Evolutionary conservation across 2,888 invertebrate genomes (phyloP).

Genomic region (Rhagonycha fulva): DNA sequence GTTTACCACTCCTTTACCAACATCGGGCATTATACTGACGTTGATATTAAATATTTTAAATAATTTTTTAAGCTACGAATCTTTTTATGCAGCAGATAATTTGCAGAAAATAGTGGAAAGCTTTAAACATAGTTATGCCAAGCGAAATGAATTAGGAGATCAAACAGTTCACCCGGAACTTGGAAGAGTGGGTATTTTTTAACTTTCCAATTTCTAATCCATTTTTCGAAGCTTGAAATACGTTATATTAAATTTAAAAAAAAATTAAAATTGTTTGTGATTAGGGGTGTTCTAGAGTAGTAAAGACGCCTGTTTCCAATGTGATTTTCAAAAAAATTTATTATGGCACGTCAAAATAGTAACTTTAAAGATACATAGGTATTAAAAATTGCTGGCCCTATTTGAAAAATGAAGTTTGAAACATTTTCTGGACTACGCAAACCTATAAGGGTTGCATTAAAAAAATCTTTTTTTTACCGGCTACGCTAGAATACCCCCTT

Average conservation of each 20-base stretch:
- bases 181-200: conserved; percentile 4
- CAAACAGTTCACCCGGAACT: conserved; percentile 54
- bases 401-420: too few relatives aligned
- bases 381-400: too few relatives aligned
- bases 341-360: too few relatives aligned
- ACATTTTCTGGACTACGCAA: too few relatives aligned
- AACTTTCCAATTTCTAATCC: too few relatives aligned
- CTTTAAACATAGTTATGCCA: conserved; percentile 90
- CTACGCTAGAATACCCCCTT: too few relatives aligned
- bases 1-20: conserved; percentile 80
- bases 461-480: too few relatives aligned
- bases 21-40: conserved; percentile 80
- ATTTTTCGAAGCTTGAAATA: background rate
- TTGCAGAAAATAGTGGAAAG: conserved; percentile 87
- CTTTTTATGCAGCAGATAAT: conserved; percentile 50
- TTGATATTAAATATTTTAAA: conserved; percentile 82
- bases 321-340: too few relatives aligned
- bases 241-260: background rate
- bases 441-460: too few relatives aligned
- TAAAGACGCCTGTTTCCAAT: too few relatives aligned
- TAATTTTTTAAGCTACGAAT: conserved; percentile 51
- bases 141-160: conserved; percentile 84
- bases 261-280: conserved; percentile 39
- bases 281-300: too few relatives aligned
- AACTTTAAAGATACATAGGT: too few relatives aligned